Evolutionary conservation across 2,113 vertebrate genomes (phyloP).

Genomic region (Hyperopisus bebe): DNA sequence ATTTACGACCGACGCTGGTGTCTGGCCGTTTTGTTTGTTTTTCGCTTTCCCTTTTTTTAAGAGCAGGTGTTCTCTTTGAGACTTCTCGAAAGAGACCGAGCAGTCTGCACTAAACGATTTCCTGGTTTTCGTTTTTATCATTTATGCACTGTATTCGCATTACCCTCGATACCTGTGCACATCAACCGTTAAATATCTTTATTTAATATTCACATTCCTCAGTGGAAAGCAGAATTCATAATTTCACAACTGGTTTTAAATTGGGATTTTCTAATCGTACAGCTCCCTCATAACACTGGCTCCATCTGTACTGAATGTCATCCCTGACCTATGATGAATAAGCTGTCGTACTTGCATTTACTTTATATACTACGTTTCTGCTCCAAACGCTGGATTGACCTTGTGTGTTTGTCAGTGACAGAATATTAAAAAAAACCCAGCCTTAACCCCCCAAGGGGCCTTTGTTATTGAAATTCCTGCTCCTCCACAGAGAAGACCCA

Average conservation of each 20-base stretch:
- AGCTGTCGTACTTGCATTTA: neutral
- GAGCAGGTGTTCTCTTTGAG: slow-evolving; percentile 5
- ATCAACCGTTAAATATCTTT: neutral
- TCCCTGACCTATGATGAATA: neutral
- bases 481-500: slow-evolving; percentile 38
- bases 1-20: neutral
- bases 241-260: neutral
- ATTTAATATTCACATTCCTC: neutral
- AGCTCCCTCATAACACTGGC: neutral
- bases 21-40: neutral
- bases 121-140: neutral
- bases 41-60: neutral
- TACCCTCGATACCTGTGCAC: neutral
- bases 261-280: neutral
- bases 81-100: neutral
- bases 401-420: slow-evolving; percentile 23
- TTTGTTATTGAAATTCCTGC: slow-evolving; percentile 59
- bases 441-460: slow-evolving; percentile 20
- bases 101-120: neutral
- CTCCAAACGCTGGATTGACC: slow-evolving; percentile 28
- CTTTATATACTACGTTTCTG: neutral
- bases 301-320: neutral
- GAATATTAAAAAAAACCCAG: slow-evolving; percentile 44
- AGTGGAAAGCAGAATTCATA: neutral
- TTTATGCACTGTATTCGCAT: neutral